Evolutionary conservation across 2,113 vertebrate species (phyloP), one percentile per base, ranked within the genome.

Genomic region (Junco hyemalis): DNA sequence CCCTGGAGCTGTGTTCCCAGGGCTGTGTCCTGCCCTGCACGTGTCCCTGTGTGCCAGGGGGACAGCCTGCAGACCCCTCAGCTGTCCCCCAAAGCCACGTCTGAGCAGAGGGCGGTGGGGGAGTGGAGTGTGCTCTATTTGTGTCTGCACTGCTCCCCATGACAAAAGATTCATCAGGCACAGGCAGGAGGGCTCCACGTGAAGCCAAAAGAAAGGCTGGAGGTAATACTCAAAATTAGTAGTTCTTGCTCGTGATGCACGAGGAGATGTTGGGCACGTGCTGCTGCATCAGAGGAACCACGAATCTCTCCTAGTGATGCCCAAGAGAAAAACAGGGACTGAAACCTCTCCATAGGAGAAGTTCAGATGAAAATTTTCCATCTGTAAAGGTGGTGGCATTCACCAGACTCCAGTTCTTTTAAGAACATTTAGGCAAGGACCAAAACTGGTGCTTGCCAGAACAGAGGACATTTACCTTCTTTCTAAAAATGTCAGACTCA

Each of bases 21-120:
- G 4, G 40, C 84, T 66, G 48, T 1, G 0, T n/a, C 57, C 78
- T 66, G 51, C 40, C 38, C 78, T 51, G 33, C 81, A 31, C 0
- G 0, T 36, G 44, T 19, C 38, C 59, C 44, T 16, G 47, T 0
- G 0, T 77, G 36, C 14, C 1, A 1, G 7, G 22, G 26, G 53
- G 11, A 50, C 20, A 71, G 22, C n/a, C 60, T 50, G 45, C 0
- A 3, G 35, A 28, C 80, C 8, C 28, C 45, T 24, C 25, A 15
- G 51, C 12, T 44, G 19, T 57, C 10, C 42, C 54, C 35, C 73
- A 57, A 33, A 70, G 9, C 23, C 14, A 6, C 4, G 1, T 4
- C 59, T 81, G 65, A 81, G 20, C 17, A 4, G 54, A 61, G 35
- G n/a, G 84, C 0, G 2, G 26, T 5, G 3, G 38, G 7, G 38